These are phyloP conservation scores for Syritta pipiens DNA, from an alignment of 2,888 invertebrate species.

Conservation along the genomic window DNA sequence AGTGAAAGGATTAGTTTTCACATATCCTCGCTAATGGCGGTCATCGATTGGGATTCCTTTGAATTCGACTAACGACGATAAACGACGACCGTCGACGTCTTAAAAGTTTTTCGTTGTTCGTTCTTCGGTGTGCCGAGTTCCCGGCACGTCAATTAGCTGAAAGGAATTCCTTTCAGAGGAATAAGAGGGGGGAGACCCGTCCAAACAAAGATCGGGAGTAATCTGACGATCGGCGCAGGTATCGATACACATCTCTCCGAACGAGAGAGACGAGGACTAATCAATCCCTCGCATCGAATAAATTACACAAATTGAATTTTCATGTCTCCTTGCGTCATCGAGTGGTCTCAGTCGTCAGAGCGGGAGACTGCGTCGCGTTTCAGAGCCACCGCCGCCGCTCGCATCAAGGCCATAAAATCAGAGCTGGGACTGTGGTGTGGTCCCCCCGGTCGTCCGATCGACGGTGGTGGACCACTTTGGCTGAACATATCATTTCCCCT, in stretches of 20 bases:
- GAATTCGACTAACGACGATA: conserved; percentile 10
- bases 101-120: conserved; percentile 67
- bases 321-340: conserved; percentile 51
- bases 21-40: conserved; percentile 45
- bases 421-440: no score
- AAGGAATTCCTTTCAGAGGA: conserved; percentile 42
- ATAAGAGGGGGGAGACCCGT: no score
- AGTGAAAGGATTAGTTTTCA: conserved; percentile 34
- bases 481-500: conserved; percentile 53
- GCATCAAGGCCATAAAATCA: no score
- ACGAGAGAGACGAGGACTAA: conserved; percentile 50
- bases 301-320: conserved; percentile 67
- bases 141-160: conserved; percentile 60
- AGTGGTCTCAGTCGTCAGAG: no score
- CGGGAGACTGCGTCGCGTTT: no score
- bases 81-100: no score
- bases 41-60: conserved; percentile 48
- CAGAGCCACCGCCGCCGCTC: no score
- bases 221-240: conserved; percentile 25
- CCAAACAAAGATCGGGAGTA: conserved; percentile 10
- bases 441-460: no score
- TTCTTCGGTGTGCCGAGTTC: conserved; percentile 42
- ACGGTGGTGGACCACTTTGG: conserved; percentile 2
- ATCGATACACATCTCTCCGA: neutral
- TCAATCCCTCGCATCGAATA: conserved; percentile 64